Percentiles rank a stretch among this genome's conserved stretches.
Conservation (phyloP, 2,113 vertebrate genomes). For the Mystacornis crossleyi region DNA sequence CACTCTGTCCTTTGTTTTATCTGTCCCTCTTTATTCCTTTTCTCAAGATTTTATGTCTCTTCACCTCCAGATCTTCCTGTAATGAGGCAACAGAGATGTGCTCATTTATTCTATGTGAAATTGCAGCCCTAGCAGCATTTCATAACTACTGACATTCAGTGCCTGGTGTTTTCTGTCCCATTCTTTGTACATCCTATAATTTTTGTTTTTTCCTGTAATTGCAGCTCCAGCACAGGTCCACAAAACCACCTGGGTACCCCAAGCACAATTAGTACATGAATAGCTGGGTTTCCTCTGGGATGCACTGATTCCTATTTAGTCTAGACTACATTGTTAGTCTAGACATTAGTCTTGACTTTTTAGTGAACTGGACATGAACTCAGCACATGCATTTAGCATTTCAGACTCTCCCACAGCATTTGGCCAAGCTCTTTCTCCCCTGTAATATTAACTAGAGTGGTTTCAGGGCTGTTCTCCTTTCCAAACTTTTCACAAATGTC, state of each 20-base stretch:
- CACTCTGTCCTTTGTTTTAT: background rate
- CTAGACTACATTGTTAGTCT: background rate
- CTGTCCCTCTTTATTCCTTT: background rate
- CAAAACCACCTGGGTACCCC: background rate
- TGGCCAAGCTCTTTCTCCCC: background rate
- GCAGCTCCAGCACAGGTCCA: background rate
- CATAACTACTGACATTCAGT: background rate
- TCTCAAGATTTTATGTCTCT: background rate
- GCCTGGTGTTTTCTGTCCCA: background rate
- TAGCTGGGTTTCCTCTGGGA: background rate
- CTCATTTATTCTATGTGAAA: background rate
- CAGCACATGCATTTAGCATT: background rate
- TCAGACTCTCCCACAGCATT: background rate
- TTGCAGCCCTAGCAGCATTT: background rate
- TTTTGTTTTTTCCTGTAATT: background rate
- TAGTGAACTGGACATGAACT: background rate
- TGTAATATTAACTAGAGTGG: background rate
- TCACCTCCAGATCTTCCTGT: background rate
- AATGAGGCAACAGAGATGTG: background rate
- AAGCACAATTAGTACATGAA: background rate
- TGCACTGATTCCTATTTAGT: background rate
- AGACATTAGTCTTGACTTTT: background rate
- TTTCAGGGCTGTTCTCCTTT: background rate
- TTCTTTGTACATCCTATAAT: background rate
- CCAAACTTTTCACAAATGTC: background rate